Evolutionary conservation across 2,888 invertebrate species (phyloP).

Genomic region (Noctua pronuba): DNA sequence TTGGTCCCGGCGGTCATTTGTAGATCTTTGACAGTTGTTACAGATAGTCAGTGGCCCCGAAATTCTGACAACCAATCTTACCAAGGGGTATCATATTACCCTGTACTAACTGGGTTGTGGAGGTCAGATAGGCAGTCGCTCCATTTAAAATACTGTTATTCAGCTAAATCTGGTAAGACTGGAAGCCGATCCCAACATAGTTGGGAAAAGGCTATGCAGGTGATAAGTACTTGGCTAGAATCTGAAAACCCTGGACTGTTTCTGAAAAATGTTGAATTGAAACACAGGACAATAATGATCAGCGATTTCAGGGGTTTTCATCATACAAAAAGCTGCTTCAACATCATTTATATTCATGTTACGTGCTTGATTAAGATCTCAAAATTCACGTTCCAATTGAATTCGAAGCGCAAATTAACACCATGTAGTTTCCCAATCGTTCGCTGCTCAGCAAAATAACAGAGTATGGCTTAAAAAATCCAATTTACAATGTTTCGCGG

Average conservation of each 20-base stretch:
- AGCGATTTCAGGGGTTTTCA: background rate
- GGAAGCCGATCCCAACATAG: too few species aligned
- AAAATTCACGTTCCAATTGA: constrained; percentile 28
- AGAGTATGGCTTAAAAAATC: constrained; percentile 36
- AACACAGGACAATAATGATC: background rate
- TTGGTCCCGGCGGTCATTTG: too few species aligned
- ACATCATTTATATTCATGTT: constrained; percentile 13
- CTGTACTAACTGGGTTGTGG: too few species aligned
- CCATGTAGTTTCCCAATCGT: constrained; percentile 26
- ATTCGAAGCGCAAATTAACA: constrained; percentile 40
- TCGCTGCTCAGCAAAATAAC: constrained; percentile 9
- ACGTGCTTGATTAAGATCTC: constrained; percentile 11
- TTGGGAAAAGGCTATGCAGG: too few species aligned
- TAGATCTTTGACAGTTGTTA: too few species aligned
- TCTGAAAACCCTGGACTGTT: background rate
- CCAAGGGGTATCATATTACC: too few species aligned
- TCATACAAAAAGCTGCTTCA: background rate
- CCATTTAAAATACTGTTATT: too few species aligned
- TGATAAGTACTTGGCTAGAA: background rate
- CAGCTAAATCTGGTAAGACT: too few species aligned
- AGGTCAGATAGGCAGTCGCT: too few species aligned
- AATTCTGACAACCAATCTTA: too few species aligned
- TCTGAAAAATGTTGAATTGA: background rate
- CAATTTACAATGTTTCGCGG: constrained; percentile 41
- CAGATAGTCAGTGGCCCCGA: too few species aligned